Evolutionary conservation across 2,113 vertebrate species (phyloP).

Genomic region (Myotis yumanensis): DNA sequence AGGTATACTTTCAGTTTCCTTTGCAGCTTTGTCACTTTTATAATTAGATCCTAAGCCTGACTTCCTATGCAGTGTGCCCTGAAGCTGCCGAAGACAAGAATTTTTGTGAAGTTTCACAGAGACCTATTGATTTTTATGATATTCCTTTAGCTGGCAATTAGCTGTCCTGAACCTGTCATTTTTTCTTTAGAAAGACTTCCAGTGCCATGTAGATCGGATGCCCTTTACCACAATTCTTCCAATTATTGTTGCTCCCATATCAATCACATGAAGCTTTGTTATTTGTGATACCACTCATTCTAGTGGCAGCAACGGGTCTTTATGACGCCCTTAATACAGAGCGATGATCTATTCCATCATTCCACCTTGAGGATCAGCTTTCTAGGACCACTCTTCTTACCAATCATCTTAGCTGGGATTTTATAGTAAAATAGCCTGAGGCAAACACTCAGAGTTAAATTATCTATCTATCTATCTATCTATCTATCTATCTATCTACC

Average conservation of each 20-base stretch:
- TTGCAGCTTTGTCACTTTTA: not conserved
- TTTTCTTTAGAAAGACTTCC: not conserved
- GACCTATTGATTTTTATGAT: not conserved
- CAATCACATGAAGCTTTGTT: not conserved
- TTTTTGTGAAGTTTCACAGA: constrained; percentile 1
- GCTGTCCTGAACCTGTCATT: not conserved
- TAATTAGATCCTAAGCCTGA: not conserved
- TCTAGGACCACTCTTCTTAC: not conserved
- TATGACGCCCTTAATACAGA: not conserved
- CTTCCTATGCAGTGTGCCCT: not conserved
- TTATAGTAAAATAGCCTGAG: not conserved
- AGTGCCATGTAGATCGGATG: not conserved
- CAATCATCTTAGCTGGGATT: not conserved
- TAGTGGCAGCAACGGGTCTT: not conserved
- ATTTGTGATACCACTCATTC: not conserved
- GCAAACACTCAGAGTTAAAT: not conserved
- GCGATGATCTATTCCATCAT: not conserved
- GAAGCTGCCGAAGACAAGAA: not conserved
- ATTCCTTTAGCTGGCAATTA: not conserved
- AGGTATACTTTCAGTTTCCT: not conserved
- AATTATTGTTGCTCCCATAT: not conserved
- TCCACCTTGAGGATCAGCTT: not conserved
- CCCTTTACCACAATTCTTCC: not conserved
- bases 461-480: not conserved
- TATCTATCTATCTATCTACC: not conserved